A percentile compares a stretch with the other conserved stretches of the same genome.
phyloP scores from a whole-genome alignment of 2,797 vertebrate genomes.

The Florisuga fusca region DNA sequence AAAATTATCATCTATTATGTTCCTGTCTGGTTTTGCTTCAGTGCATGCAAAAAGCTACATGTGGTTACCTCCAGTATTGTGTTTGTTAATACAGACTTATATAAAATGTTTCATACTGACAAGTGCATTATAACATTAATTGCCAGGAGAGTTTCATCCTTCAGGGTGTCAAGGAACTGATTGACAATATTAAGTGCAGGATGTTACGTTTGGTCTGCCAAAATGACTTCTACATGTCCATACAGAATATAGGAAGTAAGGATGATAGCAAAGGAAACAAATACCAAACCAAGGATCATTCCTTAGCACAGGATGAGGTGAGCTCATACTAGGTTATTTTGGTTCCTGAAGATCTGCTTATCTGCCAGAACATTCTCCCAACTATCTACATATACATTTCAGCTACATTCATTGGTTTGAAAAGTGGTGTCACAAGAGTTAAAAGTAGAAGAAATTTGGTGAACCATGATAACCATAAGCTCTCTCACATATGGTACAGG shows the following conservation, averaged over 20 bases:
- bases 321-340: neutral
- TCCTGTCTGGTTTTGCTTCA: neutral
- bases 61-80: neutral
- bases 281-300: neutral
- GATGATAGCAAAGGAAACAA: neutral
- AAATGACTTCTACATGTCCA: neutral
- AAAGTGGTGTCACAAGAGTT: neutral
- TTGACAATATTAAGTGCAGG: neutral
- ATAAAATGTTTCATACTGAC: neutral
- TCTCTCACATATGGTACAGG: neutral
- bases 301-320: neutral
- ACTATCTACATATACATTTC: neutral
- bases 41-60: neutral
- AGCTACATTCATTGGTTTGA: neutral
- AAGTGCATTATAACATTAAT: neutral
- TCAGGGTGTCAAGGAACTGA: neutral
- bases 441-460: neutral
- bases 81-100: neutral
- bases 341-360: neutral
- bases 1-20: neutral
- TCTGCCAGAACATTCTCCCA: neutral
- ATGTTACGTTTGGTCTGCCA: neutral
- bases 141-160: neutral
- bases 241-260: neutral
- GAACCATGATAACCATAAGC: neutral